Evolutionary conservation across 2,797 vertebrate species (phyloP).

Genomic region (Hyperoplus immaculatus): DNA sequence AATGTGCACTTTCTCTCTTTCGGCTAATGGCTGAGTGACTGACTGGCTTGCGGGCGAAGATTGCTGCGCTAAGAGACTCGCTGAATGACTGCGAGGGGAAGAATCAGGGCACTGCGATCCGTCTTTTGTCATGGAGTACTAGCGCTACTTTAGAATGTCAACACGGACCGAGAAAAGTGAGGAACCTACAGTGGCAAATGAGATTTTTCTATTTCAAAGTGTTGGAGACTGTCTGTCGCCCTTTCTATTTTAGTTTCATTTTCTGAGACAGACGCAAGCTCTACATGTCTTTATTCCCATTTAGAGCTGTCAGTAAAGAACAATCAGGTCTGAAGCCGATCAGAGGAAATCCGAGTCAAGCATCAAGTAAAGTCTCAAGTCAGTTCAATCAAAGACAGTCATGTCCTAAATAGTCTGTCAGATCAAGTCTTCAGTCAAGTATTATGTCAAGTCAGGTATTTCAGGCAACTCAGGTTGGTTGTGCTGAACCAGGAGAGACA

Average conservation of each 20-base stretch:
- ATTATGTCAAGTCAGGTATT: not conserved
- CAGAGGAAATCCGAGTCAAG: not conserved
- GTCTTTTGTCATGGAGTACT: conserved; percentile 4
- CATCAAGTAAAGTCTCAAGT: not conserved
- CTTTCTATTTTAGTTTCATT: not conserved
- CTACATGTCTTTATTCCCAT: no score
- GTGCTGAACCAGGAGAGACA: not conserved
- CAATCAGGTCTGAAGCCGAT: no score
- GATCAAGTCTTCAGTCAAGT: not conserved
- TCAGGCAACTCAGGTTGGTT: not conserved
- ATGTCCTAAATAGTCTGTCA: no score
- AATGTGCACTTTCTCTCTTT: conserved; percentile 53
- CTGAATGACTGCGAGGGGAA: conserved; percentile 16
- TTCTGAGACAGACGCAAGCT: not conserved
- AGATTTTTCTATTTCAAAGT: not conserved
- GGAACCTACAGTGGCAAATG: not conserved
- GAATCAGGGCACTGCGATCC: conserved; percentile 6
- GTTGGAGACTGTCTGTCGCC: not conserved
- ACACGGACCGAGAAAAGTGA: not conserved
- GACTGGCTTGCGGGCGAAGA: conserved; percentile 35
- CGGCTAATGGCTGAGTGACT: conserved; percentile 43
- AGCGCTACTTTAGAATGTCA: not conserved
- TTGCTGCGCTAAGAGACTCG: conserved; percentile 28
- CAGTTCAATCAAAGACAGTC: no score
- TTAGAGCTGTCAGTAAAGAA: not conserved